Percentiles rank a stretch among this genome's conserved stretches.
phyloP scores from a whole-genome alignment of 2,888 invertebrate genomes.

The Pardosa pseudoannulata region DNA sequence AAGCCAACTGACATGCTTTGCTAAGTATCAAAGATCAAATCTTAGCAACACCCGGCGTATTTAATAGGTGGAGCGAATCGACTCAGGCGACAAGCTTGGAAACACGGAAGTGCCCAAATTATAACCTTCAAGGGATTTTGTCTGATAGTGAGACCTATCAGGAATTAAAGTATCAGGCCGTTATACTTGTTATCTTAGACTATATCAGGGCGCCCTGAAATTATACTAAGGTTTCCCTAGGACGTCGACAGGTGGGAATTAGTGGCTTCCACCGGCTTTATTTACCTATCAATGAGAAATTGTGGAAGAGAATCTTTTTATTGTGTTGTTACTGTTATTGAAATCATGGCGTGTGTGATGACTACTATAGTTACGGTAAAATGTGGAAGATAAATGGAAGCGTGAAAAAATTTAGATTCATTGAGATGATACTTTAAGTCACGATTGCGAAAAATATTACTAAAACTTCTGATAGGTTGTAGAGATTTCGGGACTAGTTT shows the following conservation, averaged over 20 bases:
- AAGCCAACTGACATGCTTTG: constrained; percentile 34
- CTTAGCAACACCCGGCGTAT: constrained; percentile 43
- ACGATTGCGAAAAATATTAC: neutral
- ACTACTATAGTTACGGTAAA: neutral
- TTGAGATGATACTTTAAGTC: neutral
- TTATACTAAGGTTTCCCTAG: constrained; percentile 37
- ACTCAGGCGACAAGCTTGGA: constrained; percentile 16
- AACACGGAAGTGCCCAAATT: constrained; percentile 57
- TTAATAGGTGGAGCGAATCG: constrained; percentile 36
- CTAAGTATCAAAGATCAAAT: constrained; percentile 41
- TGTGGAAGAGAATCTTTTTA: neutral
- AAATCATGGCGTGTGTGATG: constrained; percentile 1
- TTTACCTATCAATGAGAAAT: constrained; percentile 14
- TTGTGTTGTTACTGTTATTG: constrained; percentile 1
- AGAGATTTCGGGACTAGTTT: too few relatives aligned
- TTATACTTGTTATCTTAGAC: constrained; percentile 49
- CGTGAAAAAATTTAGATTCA: neutral
- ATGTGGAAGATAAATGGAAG: neutral
- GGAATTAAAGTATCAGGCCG: constrained; percentile 26
- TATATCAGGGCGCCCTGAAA: constrained; percentile 42
- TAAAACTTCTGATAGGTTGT: too few relatives aligned
- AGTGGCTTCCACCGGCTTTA: constrained; percentile 22
- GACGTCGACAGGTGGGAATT: constrained; percentile 58
- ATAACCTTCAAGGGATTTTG: constrained; percentile 52
- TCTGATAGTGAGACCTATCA: constrained; percentile 47